These are phyloP conservation scores for Eristalis pertinax DNA, from an alignment of 2,888 invertebrate species.

Conservation along the genomic window DNA sequence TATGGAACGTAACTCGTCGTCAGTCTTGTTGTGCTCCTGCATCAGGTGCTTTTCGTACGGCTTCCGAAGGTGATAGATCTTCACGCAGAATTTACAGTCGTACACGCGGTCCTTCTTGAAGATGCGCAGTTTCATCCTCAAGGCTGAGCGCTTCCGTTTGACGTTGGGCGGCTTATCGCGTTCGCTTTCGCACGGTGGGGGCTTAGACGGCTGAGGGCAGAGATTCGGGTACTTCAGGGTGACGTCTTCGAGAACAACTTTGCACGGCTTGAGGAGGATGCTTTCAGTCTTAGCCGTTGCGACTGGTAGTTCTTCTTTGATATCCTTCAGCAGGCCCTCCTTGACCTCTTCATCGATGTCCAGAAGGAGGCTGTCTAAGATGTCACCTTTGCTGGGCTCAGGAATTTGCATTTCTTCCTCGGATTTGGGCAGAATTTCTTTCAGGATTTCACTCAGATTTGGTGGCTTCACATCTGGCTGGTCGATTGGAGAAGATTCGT, in stretches of 20 bases:
- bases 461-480: slow-evolving; percentile 72
- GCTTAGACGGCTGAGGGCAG: neutral
- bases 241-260: neutral
- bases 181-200: neutral
- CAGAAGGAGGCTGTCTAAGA: slow-evolving; percentile 76
- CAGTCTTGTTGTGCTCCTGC: slow-evolving; percentile 76
- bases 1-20: slow-evolving; percentile 76
- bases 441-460: slow-evolving; percentile 70
- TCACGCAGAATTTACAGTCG: slow-evolving; percentile 78
- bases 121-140: slow-evolving; percentile 41
- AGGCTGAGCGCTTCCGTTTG: slow-evolving; percentile 22
- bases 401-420: slow-evolving; percentile 75
- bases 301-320: slow-evolving; percentile 12
- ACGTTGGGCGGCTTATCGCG: neutral
- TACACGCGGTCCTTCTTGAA: slow-evolving; percentile 77
- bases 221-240: neutral
- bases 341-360: slow-evolving; percentile 58
- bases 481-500: slow-evolving; percentile 75
- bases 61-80: slow-evolving; percentile 79
- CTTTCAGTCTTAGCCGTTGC: slow-evolving; percentile 1
- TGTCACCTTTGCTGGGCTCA: slow-evolving; percentile 75
- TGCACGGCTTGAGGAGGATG: neutral
- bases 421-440: slow-evolving; percentile 70
- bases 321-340: neutral
- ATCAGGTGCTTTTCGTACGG: slow-evolving; percentile 79